Evolutionary conservation across 2,797 vertebrate genomes (phyloP).

Genomic region (Neopelma chrysocephalum): DNA sequence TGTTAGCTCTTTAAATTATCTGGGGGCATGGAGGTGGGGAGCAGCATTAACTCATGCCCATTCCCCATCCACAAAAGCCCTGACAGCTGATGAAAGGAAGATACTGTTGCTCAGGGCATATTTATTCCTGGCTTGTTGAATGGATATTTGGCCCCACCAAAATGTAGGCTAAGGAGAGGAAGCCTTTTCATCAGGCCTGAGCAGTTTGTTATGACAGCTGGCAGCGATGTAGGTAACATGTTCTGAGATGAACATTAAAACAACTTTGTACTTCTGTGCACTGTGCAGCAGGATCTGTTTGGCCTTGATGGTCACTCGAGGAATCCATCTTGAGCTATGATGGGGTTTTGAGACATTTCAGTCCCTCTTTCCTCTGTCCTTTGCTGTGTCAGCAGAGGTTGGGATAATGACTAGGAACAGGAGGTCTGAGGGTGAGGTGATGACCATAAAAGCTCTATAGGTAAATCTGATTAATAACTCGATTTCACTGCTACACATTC

Average conservation of each 20-base stretch:
- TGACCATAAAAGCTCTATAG: background rate
- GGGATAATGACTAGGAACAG: background rate
- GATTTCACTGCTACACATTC: background rate
- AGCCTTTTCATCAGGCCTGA: background rate
- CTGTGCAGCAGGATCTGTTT: background rate
- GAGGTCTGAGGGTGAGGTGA: background rate
- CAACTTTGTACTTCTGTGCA: background rate
- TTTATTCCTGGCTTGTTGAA: background rate
- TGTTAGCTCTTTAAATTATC: background rate
- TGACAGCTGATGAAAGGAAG: background rate
- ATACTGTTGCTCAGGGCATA: background rate
- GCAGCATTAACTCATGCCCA: background rate
- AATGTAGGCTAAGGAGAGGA: background rate
- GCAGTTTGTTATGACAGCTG: background rate
- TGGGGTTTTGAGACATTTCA: background rate
- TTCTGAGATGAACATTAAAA: background rate
- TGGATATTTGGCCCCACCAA: background rate
- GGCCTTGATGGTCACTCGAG: background rate
- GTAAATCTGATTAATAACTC: background rate
- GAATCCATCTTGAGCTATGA: background rate
- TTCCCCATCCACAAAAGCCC: background rate
- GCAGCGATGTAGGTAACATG: background rate
- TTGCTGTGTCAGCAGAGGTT: background rate
- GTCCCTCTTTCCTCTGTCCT: background rate
- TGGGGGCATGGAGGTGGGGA: fast-evolving